phyloP scores from a whole-genome alignment of 2,113 vertebrate genomes.

The Halcyon malimbica region DNA sequence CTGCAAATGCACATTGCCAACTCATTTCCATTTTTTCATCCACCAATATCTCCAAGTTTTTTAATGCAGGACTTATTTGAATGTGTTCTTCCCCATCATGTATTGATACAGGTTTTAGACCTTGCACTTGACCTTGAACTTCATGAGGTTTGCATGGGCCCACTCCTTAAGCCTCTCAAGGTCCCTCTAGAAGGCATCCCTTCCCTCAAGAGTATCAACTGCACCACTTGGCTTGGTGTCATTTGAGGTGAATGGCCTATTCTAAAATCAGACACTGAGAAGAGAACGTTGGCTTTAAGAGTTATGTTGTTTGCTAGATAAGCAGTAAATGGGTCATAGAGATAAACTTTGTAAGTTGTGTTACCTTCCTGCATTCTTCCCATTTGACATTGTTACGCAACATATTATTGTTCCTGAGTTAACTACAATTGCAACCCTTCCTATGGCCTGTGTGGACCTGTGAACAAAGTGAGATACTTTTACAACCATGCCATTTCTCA shows the following conservation, averaged over 20 bases:
- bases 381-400: neutral
- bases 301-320: neutral
- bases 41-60: neutral
- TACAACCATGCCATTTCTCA: neutral
- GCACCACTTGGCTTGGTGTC: neutral
- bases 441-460: neutral
- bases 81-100: neutral
- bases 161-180: neutral
- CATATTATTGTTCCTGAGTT: neutral
- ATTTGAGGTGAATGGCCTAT: neutral
- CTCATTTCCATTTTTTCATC: neutral
- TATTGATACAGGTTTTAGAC: neutral
- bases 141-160: neutral
- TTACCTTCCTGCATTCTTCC: neutral
- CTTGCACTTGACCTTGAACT: neutral
- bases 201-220: neutral
- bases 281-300: neutral
- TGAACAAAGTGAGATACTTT: neutral
- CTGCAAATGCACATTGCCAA: rapidly evolving
- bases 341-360: neutral
- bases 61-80: neutral
- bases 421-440: neutral
- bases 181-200: neutral
- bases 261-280: neutral
- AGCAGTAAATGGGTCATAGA: neutral